Percentiles rank a stretch among this genome's conserved stretches.
Evolutionary conservation across 2,113 vertebrate species (phyloP).

Genomic region (Anhinga anhinga): DNA sequence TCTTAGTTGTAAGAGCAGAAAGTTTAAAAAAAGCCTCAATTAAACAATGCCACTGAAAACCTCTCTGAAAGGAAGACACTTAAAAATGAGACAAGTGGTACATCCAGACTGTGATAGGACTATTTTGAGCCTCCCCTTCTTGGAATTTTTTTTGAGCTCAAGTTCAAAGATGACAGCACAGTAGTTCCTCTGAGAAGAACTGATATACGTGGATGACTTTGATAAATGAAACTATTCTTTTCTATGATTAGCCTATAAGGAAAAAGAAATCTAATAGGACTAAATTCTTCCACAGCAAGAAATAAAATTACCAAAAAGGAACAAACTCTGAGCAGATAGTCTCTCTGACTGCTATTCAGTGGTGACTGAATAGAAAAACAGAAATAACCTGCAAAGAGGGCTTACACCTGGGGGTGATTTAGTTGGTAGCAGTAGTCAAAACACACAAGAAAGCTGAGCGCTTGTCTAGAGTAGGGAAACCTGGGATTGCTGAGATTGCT

Average conservation of each 20-base stretch:
- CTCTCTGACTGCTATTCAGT: neutral
- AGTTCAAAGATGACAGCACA: constrained; percentile 6
- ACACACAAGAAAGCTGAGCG: neutral
- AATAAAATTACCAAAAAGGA: neutral
- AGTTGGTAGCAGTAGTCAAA: neutral
- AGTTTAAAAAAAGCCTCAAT: neutral
- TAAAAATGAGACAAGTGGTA: neutral
- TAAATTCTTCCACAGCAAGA: neutral
- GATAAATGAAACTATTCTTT: constrained; percentile 35
- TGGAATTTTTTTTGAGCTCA: neutral
- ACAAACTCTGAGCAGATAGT: neutral
- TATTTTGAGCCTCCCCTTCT: constrained; percentile 11
- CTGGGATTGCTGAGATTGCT: neutral
- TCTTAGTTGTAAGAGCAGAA: neutral
- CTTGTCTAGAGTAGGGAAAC: neutral
- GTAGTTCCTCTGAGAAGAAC: neutral
- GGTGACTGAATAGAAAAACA: neutral
- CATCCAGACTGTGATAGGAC: neutral
- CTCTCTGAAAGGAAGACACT: neutral
- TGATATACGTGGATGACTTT: neutral
- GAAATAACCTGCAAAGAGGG: neutral
- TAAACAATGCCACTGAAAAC: constrained; percentile 5
- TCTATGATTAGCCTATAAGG: neutral
- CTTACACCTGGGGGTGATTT: neutral
- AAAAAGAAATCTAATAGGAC: neutral